These are phyloP conservation scores for Heterotis niloticus DNA, from an alignment of 2,113 vertebrate species.

Conservation along the genomic window DNA sequence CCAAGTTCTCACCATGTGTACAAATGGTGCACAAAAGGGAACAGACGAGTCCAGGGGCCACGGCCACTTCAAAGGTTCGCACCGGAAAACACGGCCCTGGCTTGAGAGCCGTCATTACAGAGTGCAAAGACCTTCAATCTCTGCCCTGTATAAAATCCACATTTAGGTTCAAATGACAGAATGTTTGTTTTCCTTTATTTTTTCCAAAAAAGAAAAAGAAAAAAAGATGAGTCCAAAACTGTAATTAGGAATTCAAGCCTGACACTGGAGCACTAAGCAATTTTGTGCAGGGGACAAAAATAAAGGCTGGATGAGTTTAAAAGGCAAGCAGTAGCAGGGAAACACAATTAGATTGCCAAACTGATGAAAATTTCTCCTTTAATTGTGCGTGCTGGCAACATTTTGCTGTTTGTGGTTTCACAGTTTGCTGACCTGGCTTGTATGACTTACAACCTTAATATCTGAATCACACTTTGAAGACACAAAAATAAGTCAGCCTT, in stretches of 20 bases:
- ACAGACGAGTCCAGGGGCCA: background rate
- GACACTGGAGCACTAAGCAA: slow-evolving; percentile 22
- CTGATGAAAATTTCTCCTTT: slow-evolving; percentile 31
- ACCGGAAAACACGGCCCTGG: slow-evolving; percentile 10
- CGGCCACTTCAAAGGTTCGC: slow-evolving; percentile 22
- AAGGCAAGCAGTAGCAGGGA: slow-evolving; percentile 36
- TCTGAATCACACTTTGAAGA: background rate
- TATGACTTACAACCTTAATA: background rate
- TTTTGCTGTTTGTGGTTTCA: slow-evolving; percentile 7
- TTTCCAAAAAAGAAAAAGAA: slow-evolving; percentile 37
- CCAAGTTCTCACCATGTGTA: background rate
- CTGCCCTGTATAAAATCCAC: slow-evolving; percentile 23
- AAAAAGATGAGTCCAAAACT: slow-evolving; percentile 29
- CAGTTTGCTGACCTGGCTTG: background rate
- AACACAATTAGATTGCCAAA: slow-evolving; percentile 29
- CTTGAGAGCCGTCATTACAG: slow-evolving; percentile 15
- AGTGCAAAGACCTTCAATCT: slow-evolving; percentile 13
- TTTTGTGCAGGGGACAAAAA: slow-evolving; percentile 35
- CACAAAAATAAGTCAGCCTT: slow-evolving; percentile 10
- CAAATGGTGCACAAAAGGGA: background rate
- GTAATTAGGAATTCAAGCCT: slow-evolving; percentile 37
- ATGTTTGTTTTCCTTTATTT: slow-evolving; percentile 32
- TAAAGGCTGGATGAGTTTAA: slow-evolving; percentile 35
- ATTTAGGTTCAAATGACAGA: slow-evolving; percentile 38
- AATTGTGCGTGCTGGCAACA: slow-evolving; percentile 5